Base-by-base conservation (phyloP, 2,888 invertebrate species). In the Helobdella robusta region DNA sequence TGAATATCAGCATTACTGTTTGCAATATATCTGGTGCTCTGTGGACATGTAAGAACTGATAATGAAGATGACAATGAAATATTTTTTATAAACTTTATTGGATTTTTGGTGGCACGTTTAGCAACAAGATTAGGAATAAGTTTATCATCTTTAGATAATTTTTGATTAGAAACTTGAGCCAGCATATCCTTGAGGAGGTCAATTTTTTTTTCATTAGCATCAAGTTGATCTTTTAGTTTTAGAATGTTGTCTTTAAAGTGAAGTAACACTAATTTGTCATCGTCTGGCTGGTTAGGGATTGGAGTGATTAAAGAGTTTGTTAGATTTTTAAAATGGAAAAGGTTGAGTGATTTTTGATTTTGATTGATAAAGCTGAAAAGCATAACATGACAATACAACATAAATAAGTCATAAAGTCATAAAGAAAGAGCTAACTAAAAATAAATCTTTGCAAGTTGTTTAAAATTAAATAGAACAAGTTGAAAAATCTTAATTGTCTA, bases 161-260 rank as follows among this genome's bases (percentile, higher is more conserved):
- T 56, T 25, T 56, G 56, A 56, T 2, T 30, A 6, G 32, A 30
- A n/a, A 30, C 25, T 1, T 32, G 5, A n/a, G 56, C 56, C 6
- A 56, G 56, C 4, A 62, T 6, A 4, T 20, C 34, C 18, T 62
- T 62, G 4, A 62, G 28, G 15, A 50, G 23, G 8, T 30, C 18
- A 20, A 62, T 46, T 46, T 62, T 62, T 28, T 40, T 50, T 18
- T 62, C 62, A n/a, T 62, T 62, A 11, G 11, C 50, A 50, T 62
- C 44, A 5, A 62, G 44, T 28, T 62, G 62, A 6, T 50, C 50
- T 48, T 44, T 36, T n/a, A 62, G 20, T 28, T 62, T 30, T 6
- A 44, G n/a, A 5, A 62, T 46, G 30, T 48, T 62, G 15, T 62
- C 62, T 62, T 62, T 62, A 18, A 62, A 50, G n/a, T 62, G 23